phyloP scores from a whole-genome alignment of 2,888 invertebrate species.

The Hirtodrosophila cameraria region DNA sequence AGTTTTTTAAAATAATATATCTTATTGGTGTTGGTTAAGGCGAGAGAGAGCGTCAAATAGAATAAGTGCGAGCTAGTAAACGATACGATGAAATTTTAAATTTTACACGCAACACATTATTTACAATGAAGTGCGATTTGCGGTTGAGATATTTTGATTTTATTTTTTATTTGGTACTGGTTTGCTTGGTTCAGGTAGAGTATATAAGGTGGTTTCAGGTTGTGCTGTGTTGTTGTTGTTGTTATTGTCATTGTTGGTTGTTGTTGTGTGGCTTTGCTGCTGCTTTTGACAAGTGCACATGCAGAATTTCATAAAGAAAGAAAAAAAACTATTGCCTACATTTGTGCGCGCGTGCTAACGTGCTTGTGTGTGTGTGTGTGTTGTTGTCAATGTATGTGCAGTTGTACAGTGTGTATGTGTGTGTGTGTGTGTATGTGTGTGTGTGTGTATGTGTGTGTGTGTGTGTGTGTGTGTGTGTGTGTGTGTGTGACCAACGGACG shows the following conservation, averaged over 20 bases:
- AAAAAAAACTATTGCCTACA: slow-evolving; percentile 50
- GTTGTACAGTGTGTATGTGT: too few species aligned
- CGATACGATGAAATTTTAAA: slow-evolving; percentile 35
- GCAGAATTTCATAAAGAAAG: slow-evolving; percentile 43
- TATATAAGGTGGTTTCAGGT: slow-evolving; percentile 8
- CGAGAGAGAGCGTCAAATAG: slow-evolving; percentile 41
- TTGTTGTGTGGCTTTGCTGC: slow-evolving; percentile 16
- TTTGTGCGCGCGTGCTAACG: slow-evolving; percentile 49
- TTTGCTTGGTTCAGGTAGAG: slow-evolving; percentile 3
- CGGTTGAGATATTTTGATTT: too few species aligned
- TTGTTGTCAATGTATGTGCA: not conserved
- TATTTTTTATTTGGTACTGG: too few species aligned
- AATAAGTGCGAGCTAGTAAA: slow-evolving; percentile 50
- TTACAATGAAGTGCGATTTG: slow-evolving; percentile 70
- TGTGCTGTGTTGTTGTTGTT: slow-evolving; percentile 19
- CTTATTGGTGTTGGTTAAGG: slow-evolving; percentile 17
- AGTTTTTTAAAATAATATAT: too few species aligned
- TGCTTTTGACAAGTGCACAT: slow-evolving; percentile 55
- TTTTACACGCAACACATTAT: slow-evolving; percentile 56
- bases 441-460: slow-evolving; percentile 18
- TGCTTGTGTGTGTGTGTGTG: slow-evolving; percentile 23
- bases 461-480: slow-evolving; percentile 17
- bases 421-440: slow-evolving; percentile 4
- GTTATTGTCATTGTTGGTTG: slow-evolving; percentile 16
- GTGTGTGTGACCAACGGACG: slow-evolving; percentile 38